phyloP scores from a whole-genome alignment of 1,140 invertebrate species.

The Cataglyphis hispanica region DNA sequence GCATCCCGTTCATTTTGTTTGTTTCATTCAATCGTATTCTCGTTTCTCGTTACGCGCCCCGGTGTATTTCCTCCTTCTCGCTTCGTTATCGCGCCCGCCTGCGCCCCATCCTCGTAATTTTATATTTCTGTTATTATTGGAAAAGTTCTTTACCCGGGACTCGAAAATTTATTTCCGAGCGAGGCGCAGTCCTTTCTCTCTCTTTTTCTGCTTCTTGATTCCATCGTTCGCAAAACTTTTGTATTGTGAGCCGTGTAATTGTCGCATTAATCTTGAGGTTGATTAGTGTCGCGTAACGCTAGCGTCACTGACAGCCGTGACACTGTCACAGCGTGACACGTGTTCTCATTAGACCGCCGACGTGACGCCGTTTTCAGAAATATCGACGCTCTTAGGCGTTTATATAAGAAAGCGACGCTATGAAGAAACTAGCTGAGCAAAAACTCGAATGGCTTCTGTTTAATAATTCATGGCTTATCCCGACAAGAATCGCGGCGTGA shows the following conservation, averaged over 20 bases:
- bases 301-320: conserved; percentile 29
- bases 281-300: conserved; percentile 32
- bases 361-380: conserved; percentile 27
- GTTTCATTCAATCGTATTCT: conserved; percentile 60
- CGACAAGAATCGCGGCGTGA: conserved; percentile 36
- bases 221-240: conserved; percentile 16
- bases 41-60: conserved; percentile 56
- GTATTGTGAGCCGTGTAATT: conserved; percentile 24
- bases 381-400: conserved; percentile 13
- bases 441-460: conserved; percentile 18
- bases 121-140: conserved; percentile 65
- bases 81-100: conserved; percentile 36
- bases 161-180: conserved; percentile 59
- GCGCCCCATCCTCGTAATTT: conserved; percentile 48
- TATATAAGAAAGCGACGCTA: conserved; percentile 24
- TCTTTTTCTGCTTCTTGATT: background rate
- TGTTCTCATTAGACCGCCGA: conserved; percentile 31
- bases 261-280: conserved; percentile 45
- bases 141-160: conserved; percentile 39
- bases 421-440: conserved; percentile 14
- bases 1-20: conserved; percentile 43
- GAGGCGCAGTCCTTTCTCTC: background rate
- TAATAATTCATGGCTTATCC: conserved; percentile 52
- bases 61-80: conserved; percentile 43
- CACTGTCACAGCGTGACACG: conserved; percentile 44